Percentiles rank a stretch among this genome's conserved stretches.
Conservation (phyloP, 2,888 invertebrate genomes). For the Parnassius smintheus region DNA sequence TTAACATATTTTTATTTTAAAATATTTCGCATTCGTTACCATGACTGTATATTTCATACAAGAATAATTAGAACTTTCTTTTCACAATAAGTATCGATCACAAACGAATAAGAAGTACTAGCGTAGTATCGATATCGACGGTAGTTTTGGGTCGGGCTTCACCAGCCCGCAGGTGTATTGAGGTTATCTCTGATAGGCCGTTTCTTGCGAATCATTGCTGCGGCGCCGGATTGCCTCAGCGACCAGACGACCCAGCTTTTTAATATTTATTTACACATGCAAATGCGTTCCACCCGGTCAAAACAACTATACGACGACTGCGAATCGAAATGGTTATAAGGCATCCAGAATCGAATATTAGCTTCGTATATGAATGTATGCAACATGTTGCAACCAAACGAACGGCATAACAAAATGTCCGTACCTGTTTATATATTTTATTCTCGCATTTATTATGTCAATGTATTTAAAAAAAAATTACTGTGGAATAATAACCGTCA, state of each 20-base stretch:
- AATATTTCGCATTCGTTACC: too few species aligned
- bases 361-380: conserved; percentile 13
- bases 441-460: too few species aligned
- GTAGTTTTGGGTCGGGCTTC: conserved; percentile 29
- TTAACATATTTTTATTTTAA: too few species aligned
- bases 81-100: too few species aligned
- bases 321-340: conserved; percentile 29
- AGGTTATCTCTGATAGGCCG: conserved; percentile 42
- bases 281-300: conserved; percentile 45
- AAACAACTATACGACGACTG: conserved; percentile 35
- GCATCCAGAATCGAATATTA: conserved; percentile 14
- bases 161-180: conserved; percentile 53
- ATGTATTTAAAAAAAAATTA: too few species aligned
- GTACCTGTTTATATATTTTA: not conserved
- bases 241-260: conserved; percentile 44
- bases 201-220: conserved; percentile 44
- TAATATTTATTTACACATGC: conserved; percentile 72
- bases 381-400: conserved; percentile 5
- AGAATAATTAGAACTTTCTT: too few species aligned
- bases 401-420: conserved; percentile 8
- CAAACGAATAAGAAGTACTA: too few species aligned
- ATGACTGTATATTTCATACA: too few species aligned
- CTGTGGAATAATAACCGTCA: too few species aligned
- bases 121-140: conserved; percentile 44
- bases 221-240: conserved; percentile 39